Percentiles rank a stretch among this genome's conserved stretches.
Conservation (phyloP, 2,113 vertebrate species). For the Donacobius atricapilla region DNA sequence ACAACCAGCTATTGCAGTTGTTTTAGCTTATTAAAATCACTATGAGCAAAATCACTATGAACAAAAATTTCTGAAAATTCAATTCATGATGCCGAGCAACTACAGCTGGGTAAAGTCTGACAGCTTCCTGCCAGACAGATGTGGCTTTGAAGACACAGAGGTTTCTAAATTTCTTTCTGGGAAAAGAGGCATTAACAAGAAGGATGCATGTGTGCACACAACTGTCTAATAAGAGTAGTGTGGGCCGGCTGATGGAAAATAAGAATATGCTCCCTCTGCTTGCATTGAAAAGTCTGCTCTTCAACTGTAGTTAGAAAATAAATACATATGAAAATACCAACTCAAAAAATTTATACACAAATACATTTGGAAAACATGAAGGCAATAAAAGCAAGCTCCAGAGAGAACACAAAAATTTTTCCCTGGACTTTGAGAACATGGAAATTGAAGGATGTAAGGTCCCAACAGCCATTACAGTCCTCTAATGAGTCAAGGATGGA, state of each 20-base stretch:
- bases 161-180: background rate
- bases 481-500: background rate
- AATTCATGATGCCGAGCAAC: background rate
- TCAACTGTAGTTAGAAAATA: background rate
- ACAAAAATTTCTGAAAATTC: slow-evolving; percentile 7
- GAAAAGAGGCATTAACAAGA: background rate
- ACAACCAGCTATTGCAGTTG: background rate
- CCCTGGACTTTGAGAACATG: background rate
- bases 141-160: background rate
- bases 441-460: background rate
- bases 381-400: background rate
- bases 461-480: background rate
- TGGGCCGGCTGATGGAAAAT: background rate
- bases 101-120: background rate
- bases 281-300: background rate
- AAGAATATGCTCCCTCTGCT: background rate
- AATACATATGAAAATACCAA: background rate
- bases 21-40: background rate
- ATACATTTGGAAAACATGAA: background rate
- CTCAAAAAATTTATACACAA: background rate
- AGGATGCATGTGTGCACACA: background rate
- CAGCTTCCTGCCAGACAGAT: background rate
- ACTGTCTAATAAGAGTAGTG: background rate
- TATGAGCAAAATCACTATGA: background rate
- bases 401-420: background rate